phyloP scores from a whole-genome alignment of 2,113 vertebrate species.

The Shinisaurus crocodilurus region DNA sequence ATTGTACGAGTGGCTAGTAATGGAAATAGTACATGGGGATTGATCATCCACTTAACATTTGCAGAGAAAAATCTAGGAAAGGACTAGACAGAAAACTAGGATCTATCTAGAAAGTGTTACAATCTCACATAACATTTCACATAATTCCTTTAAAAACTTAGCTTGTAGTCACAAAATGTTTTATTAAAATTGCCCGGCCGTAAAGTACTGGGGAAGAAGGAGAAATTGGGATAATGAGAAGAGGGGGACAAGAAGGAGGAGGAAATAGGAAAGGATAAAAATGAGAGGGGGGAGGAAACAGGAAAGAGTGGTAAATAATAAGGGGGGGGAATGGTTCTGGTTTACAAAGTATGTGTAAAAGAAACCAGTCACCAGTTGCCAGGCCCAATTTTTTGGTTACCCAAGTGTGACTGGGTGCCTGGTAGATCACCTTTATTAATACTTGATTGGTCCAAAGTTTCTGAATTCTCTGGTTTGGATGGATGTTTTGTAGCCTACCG shows the following conservation, averaged over 20 bases:
- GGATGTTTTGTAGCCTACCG: neutral
- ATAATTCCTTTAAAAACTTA: neutral
- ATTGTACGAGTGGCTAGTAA: neutral
- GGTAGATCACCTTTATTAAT: no score
- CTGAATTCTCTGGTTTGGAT: neutral
- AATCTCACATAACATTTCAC: neutral
- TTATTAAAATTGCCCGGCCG: neutral
- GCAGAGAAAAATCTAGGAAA: no score
- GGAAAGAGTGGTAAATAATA: neutral
- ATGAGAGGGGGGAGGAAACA: neutral
- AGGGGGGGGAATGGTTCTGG: no score
- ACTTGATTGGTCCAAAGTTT: neutral
- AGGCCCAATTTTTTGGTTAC: neutral
- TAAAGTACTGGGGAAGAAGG: no score
- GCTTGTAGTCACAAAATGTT: neutral
- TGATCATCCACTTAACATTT: neutral
- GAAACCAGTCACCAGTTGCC: neutral
- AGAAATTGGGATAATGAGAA: no score
- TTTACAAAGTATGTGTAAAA: no score
- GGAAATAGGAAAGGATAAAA: neutral
- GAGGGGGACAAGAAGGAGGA: neutral
- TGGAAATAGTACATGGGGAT: neutral
- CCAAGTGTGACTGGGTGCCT: neutral
- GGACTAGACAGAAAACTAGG: neutral
- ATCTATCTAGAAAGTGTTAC: neutral